Conservation (phyloP, 2,888 invertebrate genomes). For the Biston betularia region DNA sequence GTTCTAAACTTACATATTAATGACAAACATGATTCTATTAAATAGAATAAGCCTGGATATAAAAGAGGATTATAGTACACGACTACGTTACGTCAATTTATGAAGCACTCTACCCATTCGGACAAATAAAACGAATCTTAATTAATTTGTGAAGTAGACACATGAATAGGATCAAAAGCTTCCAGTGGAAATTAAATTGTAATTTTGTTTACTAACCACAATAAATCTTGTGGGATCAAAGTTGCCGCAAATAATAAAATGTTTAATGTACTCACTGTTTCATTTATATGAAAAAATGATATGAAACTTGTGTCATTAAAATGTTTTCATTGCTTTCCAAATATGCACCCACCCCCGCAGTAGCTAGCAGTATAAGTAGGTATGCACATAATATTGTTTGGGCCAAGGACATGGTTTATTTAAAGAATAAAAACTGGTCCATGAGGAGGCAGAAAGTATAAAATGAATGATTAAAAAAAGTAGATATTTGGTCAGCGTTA, state of each 20-base stretch:
- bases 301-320: conserved; percentile 51
- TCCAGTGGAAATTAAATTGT: conserved; percentile 44
- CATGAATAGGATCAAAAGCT: conserved; percentile 46
- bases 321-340: conserved; percentile 50
- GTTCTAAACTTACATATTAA: conserved; percentile 12
- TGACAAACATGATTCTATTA: conserved; percentile 24
- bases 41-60: conserved; percentile 11
- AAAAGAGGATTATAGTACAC: conserved; percentile 25
- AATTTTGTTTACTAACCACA: conserved; percentile 46
- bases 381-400: conserved; percentile 42
- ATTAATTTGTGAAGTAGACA: conserved; percentile 47
- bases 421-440: conserved; percentile 50
- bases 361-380: conserved; percentile 46
- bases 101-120: conserved; percentile 34
- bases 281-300: conserved; percentile 49
- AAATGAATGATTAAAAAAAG: no score
- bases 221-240: conserved; percentile 48
- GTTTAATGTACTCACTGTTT: conserved; percentile 33
- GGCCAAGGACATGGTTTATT: conserved; percentile 52
- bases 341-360: conserved; percentile 54
- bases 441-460: conserved; percentile 27
- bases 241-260: conserved; percentile 44
- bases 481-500: conserved; percentile 1
- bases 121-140: conserved; percentile 43
- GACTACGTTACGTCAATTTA: conserved; percentile 29